Evolutionary conservation across 2,113 vertebrate genomes (phyloP).

Genomic region (Notothenia rossii): DNA sequence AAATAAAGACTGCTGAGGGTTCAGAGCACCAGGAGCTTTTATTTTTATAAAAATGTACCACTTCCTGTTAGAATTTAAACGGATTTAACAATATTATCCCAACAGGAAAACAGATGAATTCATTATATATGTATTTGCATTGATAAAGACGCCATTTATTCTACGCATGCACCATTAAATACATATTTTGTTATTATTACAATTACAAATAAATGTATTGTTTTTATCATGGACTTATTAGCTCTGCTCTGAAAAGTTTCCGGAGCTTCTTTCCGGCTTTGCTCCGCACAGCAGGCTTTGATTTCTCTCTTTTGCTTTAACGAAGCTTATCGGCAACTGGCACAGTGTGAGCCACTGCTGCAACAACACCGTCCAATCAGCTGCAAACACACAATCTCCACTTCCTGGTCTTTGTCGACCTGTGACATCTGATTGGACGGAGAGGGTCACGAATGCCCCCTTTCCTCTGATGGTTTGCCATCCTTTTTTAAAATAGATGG

Average conservation of each 20-base stretch:
- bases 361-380: conserved; percentile 29
- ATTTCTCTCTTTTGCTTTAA: conserved; percentile 44
- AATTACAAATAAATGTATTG: conserved; percentile 18
- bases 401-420: conserved; percentile 64
- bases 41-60: conserved; percentile 22
- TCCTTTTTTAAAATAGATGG: conserved; percentile 49
- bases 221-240: neutral
- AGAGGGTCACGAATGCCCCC: conserved; percentile 18
- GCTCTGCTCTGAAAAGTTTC: conserved; percentile 9
- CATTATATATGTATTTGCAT: neutral
- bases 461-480: conserved; percentile 12
- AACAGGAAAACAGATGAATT: neutral
- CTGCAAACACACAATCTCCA: conserved; percentile 34
- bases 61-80: conserved; percentile 25
- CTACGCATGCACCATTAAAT: neutral
- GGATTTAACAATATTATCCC: conserved; percentile 6
- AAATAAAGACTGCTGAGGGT: conserved; percentile 9
- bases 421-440: conserved; percentile 49
- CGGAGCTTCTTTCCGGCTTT: conserved; percentile 7
- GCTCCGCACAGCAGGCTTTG: conserved; percentile 45
- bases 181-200: conserved; percentile 7
- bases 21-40: conserved; percentile 14
- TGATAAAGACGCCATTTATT: conserved; percentile 14
- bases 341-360: conserved; percentile 49
- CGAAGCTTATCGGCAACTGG: conserved; percentile 48